Base-by-base conservation (phyloP, 1,140 invertebrate genomes). In the Papilio glaucus region DNA sequence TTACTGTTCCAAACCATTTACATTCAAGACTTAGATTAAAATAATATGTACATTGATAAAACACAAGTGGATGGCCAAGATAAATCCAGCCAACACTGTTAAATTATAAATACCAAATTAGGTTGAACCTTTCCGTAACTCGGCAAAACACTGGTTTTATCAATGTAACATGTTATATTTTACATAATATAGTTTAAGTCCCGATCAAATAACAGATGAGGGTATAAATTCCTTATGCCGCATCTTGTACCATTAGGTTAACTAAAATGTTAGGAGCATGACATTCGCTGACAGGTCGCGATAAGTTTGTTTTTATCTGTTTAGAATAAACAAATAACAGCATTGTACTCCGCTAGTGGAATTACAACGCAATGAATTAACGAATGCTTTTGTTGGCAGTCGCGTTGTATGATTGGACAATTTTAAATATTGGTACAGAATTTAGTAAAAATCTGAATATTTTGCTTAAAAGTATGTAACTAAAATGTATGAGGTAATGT, bases 351-450 rank as follows among this genome's bases (percentile, higher is more conserved):
- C 12, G 13, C 41, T 49, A 21, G 18, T 18, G 18, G 45, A 1
- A 49, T 33, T 57, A 26, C 21, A 57, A 57, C 49, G 24, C 49
- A 57, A 57, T 26, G 49, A 53, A 57, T 57, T 4, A 57, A 24
- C 13, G 42, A 18, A 18, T n/a, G 41, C 41, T 21, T 53, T 57
- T 57, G 21, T 53, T 18, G 9, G 1, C 29, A 33, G 6, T 33
- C 10, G 24, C 18, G 12, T 18, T 53, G 45, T 49, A 21, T 49
- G 49, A 57, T 0, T 57, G 45, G 8, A 10, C 15, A 1, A 10
- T 8, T 24, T 45, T 45, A 8, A 21, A 53, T 53, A 53, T 13
- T 1, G 4, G 1, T 53, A 21, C 9, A 21, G 21, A 21, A 53
- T 13, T 1, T 12, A 2, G 13, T 41, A 41, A 13, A 41, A 13